Conservation (phyloP, 1,140 invertebrate species). For the Drosophila micromelanica region DNA sequence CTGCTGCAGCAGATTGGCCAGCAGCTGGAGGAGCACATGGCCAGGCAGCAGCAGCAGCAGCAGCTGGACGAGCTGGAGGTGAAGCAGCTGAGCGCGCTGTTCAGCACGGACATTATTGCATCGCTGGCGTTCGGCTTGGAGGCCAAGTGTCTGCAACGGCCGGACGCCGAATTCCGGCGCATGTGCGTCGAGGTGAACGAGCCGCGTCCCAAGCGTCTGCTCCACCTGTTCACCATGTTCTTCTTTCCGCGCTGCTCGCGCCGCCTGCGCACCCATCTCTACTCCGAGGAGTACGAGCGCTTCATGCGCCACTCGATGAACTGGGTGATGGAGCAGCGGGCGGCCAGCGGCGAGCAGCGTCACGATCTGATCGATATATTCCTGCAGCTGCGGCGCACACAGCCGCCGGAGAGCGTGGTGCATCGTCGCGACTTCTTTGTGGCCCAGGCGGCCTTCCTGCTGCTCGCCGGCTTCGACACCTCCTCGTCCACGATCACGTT, state of each 20-base stretch:
- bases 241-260: slow-evolving; percentile 78
- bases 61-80: slow-evolving; percentile 62
- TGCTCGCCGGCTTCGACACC: slow-evolving; percentile 86
- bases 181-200: slow-evolving; percentile 85
- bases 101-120: slow-evolving; percentile 87
- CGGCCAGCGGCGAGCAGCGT: slow-evolving; percentile 61
- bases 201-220: slow-evolving; percentile 48
- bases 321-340: slow-evolving; percentile 72
- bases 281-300: slow-evolving; percentile 60
- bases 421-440: slow-evolving; percentile 85
- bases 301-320: slow-evolving; percentile 83
- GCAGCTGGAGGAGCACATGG: slow-evolving; percentile 64
- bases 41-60: slow-evolving; percentile 9
- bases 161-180: slow-evolving; percentile 84
- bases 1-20: slow-evolving; percentile 63
- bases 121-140: slow-evolving; percentile 86
- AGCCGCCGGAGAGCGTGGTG: slow-evolving; percentile 40
- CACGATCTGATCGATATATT: slow-evolving; percentile 85
- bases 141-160: slow-evolving; percentile 85
- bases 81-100: slow-evolving; percentile 68
- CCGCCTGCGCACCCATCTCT: slow-evolving; percentile 63
- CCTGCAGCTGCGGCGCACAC: slow-evolving; percentile 78
- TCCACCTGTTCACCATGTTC: slow-evolving; percentile 79
- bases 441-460: slow-evolving; percentile 87
- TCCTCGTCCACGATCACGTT: slow-evolving; percentile 84